Evolutionary conservation across 2,113 vertebrate genomes (phyloP).

Genomic region (Ivindomyrus marchei): DNA sequence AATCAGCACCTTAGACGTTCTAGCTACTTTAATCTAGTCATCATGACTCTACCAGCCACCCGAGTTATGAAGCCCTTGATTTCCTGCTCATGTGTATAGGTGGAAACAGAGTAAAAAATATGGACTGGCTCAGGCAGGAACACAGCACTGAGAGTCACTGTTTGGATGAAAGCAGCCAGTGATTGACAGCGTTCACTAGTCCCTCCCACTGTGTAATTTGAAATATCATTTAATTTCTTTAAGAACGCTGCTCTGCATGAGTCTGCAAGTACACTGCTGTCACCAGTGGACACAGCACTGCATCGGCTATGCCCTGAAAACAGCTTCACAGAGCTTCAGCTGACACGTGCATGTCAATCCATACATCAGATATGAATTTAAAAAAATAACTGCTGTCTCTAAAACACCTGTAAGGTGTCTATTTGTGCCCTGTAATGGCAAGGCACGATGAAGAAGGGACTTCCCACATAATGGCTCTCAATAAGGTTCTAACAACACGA

Average conservation of each 20-base stretch:
- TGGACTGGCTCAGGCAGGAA: background rate
- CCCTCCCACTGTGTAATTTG: background rate
- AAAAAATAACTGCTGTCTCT: background rate
- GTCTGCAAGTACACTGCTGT: background rate
- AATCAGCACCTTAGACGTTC: background rate
- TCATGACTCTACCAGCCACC: background rate
- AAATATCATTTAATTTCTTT: background rate
- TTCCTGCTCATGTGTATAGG: background rate
- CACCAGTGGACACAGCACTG: background rate
- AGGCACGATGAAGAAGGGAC: background rate
- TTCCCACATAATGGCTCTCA: background rate
- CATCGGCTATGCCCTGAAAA: background rate
- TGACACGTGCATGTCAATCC: background rate
- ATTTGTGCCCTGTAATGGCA: background rate
- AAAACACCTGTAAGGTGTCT: background rate
- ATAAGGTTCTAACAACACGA: background rate
- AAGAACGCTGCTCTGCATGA: background rate
- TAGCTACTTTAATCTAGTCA: background rate
- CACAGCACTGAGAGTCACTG: background rate
- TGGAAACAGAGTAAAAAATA: background rate
- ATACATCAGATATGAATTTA: background rate
- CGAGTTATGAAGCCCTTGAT: background rate
- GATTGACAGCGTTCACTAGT: background rate
- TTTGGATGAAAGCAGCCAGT: background rate
- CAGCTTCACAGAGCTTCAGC: background rate